Conservation (phyloP, 2,888 invertebrate species). For the Pollenia amentaria region DNA sequence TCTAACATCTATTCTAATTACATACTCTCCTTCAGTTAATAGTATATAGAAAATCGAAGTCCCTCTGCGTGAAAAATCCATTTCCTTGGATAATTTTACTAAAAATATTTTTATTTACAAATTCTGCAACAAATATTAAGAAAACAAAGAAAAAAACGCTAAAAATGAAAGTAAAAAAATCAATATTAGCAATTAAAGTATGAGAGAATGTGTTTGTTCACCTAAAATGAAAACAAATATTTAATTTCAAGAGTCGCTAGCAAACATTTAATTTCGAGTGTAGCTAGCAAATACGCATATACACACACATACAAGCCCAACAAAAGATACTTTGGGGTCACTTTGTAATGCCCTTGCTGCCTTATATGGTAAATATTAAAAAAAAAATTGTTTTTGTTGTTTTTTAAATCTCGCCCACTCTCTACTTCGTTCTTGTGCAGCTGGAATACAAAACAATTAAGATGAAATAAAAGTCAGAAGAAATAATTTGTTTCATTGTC, state of each 20-base stretch:
- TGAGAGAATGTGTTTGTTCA: background rate
- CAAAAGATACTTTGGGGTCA: conserved; percentile 59
- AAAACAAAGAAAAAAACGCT: no score
- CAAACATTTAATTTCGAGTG: conserved; percentile 17
- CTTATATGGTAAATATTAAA: conserved; percentile 13
- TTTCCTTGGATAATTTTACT: background rate
- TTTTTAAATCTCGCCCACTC: conserved; percentile 40
- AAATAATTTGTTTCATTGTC: background rate
- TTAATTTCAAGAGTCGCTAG: background rate
- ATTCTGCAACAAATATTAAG: background rate
- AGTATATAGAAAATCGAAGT: no score
- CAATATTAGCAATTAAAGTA: background rate
- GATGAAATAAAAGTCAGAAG: conserved; percentile 18
- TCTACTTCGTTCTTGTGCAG: conserved; percentile 11
- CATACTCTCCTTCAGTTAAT: no score
- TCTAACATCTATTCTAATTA: no score
- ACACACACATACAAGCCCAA: background rate
- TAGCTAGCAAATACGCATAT: conserved; percentile 6
- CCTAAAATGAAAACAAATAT: background rate
- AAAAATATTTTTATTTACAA: background rate
- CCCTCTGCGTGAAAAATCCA: no score
- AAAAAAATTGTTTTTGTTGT: background rate
- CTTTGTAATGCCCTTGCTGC: conserved; percentile 66
- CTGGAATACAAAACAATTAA: conserved; percentile 31
- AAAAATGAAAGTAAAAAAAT: background rate